A percentile compares a stretch with the other conserved stretches of the same genome.
These are phyloP conservation scores for Teleiodes luculella DNA, from an alignment of 2,888 invertebrate genomes.

Conservation along the genomic window DNA sequence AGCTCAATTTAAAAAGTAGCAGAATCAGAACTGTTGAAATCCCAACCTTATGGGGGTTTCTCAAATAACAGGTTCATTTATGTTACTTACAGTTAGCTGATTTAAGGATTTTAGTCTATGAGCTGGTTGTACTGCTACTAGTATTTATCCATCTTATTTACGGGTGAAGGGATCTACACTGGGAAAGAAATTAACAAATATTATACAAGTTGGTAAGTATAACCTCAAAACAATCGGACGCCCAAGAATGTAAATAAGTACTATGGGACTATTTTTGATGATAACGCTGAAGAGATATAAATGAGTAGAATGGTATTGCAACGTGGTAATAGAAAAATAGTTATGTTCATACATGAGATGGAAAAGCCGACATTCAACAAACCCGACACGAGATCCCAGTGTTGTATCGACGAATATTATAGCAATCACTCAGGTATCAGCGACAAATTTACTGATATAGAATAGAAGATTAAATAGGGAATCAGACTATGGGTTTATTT, in stretches of 20 bases:
- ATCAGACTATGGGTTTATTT: conserved; percentile 56
- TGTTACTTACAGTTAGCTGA: no score
- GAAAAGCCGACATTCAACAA: background rate
- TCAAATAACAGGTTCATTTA: no score
- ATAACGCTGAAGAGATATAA: no score
- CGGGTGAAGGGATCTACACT: conserved; percentile 99
- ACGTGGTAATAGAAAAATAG: background rate
- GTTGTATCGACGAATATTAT: conserved; percentile 53
- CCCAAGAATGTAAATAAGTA: no score
- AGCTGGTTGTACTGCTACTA: no score
- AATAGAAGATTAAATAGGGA: conserved; percentile 28
- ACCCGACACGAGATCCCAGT: conserved; percentile 56
- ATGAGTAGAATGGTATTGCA: no score
- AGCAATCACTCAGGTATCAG: conserved; percentile 43
- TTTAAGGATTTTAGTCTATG: no score
- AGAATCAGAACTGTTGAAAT: no score
- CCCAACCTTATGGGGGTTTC: no score
- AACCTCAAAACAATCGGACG: conserved; percentile 13
- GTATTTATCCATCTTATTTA: no score
- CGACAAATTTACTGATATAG: conserved; percentile 12
- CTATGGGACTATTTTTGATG: no score
- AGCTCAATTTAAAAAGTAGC: no score
- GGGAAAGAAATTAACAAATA: conserved; percentile 38
- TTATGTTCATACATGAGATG: background rate
- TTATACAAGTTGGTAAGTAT: conserved; percentile 8